A percentile compares a stretch with the other conserved stretches of the same genome.
Evolutionary conservation across 2,797 vertebrate genomes (phyloP).

Genomic region (Pangasius djambal): DNA sequence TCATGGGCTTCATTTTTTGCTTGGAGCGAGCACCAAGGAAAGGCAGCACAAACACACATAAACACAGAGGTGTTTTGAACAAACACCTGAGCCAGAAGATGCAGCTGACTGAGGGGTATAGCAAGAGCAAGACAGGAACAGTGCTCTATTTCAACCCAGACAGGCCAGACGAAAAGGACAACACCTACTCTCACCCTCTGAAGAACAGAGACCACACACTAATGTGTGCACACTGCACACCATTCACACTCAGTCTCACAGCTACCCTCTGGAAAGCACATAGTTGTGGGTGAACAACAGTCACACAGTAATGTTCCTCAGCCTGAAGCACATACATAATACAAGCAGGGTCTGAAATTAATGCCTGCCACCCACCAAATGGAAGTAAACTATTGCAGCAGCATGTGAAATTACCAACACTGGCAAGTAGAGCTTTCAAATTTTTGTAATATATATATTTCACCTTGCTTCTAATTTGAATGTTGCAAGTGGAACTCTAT

Average conservation of each 20-base stretch:
- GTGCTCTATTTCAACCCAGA: slow-evolving; percentile 45
- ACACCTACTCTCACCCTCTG: background rate
- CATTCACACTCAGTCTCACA: background rate
- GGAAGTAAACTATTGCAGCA: background rate
- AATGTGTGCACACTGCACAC: background rate
- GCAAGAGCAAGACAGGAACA: slow-evolving; percentile 34
- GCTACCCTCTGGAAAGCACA: slow-evolving; percentile 24
- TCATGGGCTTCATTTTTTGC: slow-evolving; percentile 21
- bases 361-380: background rate
- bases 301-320: background rate
- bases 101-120: slow-evolving; percentile 39
- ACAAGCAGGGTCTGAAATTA: slow-evolving; percentile 8
- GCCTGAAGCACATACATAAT: background rate
- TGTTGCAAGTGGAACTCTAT: background rate
- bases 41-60: slow-evolving; percentile 13
- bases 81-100: slow-evolving; percentile 50
- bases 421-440: background rate
- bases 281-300: slow-evolving; percentile 2
- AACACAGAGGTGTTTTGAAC: background rate
- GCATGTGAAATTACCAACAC: slow-evolving; percentile 3
- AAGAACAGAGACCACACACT: slow-evolving; percentile 16
- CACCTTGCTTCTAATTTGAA: background rate
- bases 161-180: slow-evolving; percentile 21
- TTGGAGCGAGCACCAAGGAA: slow-evolving; percentile 1
- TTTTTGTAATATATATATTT: background rate